These are phyloP conservation scores for Hormaphis cornu DNA, from an alignment of 1,140 invertebrate genomes.

Conservation along the genomic window DNA sequence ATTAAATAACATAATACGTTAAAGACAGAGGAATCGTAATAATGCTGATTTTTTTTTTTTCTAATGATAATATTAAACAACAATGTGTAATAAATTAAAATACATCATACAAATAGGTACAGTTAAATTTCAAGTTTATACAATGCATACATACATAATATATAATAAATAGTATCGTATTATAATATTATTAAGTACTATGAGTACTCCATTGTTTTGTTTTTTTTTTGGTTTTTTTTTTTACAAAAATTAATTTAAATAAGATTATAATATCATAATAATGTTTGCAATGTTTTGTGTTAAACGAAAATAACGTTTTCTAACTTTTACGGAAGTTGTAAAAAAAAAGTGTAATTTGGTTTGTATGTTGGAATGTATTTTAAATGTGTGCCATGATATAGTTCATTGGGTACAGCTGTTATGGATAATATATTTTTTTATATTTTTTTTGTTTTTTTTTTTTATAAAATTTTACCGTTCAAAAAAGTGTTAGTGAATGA, in stretches of 20 bases:
- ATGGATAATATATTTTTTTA: conserved; percentile 5
- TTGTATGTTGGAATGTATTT: neutral
- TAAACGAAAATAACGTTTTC: neutral
- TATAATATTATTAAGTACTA: neutral
- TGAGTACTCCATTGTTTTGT: no score
- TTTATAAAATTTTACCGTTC: conserved; percentile 15
- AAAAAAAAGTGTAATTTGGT: neutral
- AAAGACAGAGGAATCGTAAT: conserved; percentile 17
- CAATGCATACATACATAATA: neutral
- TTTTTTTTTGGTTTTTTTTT: neutral
- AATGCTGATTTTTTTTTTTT: conserved; percentile 18
- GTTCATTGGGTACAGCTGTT: neutral
- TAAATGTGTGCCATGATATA: neutral
- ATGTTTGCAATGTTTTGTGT: no score
- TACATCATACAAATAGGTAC: conserved; percentile 18
- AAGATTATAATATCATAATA: no score
- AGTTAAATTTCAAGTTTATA: conserved; percentile 17
- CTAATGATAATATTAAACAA: conserved; percentile 28
- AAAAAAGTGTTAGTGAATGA: conserved; percentile 26
- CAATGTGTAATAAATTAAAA: conserved; percentile 22
- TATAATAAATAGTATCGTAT: neutral
- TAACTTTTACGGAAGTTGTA: neutral
- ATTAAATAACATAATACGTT: conserved; percentile 28
- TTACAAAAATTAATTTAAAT: neutral
- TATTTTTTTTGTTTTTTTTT: neutral